Percentiles rank a stretch among this genome's conserved stretches.
Conservation (phyloP, 2,113 vertebrate species). For the Ceuthmochares aereus region DNA sequence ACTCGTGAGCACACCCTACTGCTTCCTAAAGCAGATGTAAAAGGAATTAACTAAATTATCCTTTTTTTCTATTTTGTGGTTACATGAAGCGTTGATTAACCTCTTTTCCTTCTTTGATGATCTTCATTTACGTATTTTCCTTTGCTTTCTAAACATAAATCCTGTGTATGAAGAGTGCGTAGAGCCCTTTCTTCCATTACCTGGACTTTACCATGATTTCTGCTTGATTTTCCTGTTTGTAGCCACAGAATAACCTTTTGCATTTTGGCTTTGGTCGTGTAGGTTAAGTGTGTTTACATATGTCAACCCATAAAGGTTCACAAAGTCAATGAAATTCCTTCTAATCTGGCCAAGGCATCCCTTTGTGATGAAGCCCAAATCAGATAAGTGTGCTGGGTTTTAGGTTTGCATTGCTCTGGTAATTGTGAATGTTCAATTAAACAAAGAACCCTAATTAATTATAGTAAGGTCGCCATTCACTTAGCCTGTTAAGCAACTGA, state of each 20-base stretch:
- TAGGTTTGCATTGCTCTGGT: neutral
- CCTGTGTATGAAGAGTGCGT: neutral
- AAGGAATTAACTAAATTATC: neutral
- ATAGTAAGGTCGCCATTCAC: neutral
- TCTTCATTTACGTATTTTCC: neutral
- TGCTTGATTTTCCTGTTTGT: neutral
- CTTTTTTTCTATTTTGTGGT: neutral
- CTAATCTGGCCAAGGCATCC: neutral
- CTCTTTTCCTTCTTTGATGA: neutral
- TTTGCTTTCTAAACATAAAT: neutral
- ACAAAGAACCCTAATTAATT: slow-evolving; percentile 18
- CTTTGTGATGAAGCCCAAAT: neutral
- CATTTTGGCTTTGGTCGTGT: neutral
- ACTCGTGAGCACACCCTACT: slow-evolving; percentile 43
- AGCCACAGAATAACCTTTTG: neutral
- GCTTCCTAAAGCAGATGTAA: neutral
- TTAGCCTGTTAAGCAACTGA: slow-evolving; percentile 38
- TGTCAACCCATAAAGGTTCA: neutral
- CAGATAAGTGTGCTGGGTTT: neutral
- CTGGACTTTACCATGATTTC: neutral
- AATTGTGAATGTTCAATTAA: slow-evolving; percentile 14
- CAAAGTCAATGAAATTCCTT: neutral
- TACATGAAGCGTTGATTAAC: neutral
- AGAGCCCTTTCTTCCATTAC: neutral
- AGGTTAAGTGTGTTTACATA: neutral